phyloP scores from a whole-genome alignment of 2,113 vertebrate species.

The Sialia sialis region DNA sequence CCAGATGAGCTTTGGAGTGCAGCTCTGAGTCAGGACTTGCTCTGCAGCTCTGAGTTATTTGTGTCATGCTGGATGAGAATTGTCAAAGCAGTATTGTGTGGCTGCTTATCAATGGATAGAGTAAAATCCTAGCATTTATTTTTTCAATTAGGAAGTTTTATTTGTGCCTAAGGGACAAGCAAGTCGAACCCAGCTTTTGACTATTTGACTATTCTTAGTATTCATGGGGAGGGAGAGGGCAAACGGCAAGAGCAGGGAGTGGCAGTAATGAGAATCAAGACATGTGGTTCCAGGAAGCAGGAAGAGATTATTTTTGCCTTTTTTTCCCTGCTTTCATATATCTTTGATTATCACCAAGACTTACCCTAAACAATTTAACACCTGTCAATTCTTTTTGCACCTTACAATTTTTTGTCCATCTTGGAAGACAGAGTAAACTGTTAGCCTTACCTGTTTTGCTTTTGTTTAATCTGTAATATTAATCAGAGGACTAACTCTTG shows the following conservation, averaged over 20 bases:
- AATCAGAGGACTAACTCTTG: background rate
- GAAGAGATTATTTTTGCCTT: background rate
- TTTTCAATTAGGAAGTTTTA: background rate
- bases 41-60: background rate
- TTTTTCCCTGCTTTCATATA: background rate
- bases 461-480: background rate
- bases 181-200: background rate
- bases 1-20: background rate
- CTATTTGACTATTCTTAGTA: background rate
- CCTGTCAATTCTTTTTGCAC: background rate
- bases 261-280: background rate
- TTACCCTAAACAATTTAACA: background rate
- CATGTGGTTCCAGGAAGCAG: background rate
- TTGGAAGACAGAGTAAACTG: background rate
- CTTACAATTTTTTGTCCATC: background rate
- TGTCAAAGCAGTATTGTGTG: background rate
- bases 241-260: background rate
- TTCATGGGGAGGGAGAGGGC: background rate
- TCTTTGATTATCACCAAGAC: background rate
- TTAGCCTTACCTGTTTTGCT: background rate
- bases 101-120: background rate
- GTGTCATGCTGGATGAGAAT: background rate
- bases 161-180: background rate
- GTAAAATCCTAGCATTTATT: background rate
- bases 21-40: background rate